These are phyloP conservation scores for Peromyscus leucopus DNA, from an alignment of 2,113 vertebrate species.

Conservation along the genomic window DNA sequence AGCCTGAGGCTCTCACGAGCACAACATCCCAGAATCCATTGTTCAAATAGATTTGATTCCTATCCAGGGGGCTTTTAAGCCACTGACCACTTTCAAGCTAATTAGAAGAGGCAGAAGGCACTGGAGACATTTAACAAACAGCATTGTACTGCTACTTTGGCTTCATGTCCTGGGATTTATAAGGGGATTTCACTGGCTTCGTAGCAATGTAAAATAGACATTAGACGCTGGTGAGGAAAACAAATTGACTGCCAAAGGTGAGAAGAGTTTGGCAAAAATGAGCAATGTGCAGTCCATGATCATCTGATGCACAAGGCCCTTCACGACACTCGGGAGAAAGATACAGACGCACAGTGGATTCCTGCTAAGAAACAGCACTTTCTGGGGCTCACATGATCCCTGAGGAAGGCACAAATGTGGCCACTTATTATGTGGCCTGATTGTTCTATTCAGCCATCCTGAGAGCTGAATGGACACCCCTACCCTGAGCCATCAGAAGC, in stretches of 20 bases:
- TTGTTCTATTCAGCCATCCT: slow-evolving; percentile 79
- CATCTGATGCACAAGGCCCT: slow-evolving; percentile 87
- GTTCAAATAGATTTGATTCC: slow-evolving; percentile 80
- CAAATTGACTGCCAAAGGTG: slow-evolving; percentile 89
- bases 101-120: slow-evolving; percentile 87
- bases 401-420: slow-evolving; percentile 53
- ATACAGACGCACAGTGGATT: slow-evolving; percentile 83
- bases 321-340: slow-evolving; percentile 85
- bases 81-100: slow-evolving; percentile 87
- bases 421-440: slow-evolving; percentile 78
- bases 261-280: slow-evolving; percentile 89
- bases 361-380: slow-evolving; percentile 84
- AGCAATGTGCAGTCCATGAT: slow-evolving; percentile 85
- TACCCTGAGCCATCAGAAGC: slow-evolving; percentile 76
- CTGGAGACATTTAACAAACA: slow-evolving; percentile 86
- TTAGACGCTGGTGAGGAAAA: slow-evolving; percentile 91
- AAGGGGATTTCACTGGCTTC: slow-evolving; percentile 89
- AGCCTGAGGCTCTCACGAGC: neutral
- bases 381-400: slow-evolving; percentile 82
- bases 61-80: slow-evolving; percentile 81
- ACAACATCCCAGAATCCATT: slow-evolving; percentile 69
- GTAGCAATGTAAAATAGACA: slow-evolving; percentile 90
- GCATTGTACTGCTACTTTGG: slow-evolving; percentile 85
- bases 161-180: slow-evolving; percentile 88
- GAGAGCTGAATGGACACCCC: slow-evolving; percentile 77